Percentiles rank a stretch among this genome's conserved stretches.
Evolutionary conservation across 2,888 invertebrate species (phyloP).

Genomic region (Philaethria dido): DNA sequence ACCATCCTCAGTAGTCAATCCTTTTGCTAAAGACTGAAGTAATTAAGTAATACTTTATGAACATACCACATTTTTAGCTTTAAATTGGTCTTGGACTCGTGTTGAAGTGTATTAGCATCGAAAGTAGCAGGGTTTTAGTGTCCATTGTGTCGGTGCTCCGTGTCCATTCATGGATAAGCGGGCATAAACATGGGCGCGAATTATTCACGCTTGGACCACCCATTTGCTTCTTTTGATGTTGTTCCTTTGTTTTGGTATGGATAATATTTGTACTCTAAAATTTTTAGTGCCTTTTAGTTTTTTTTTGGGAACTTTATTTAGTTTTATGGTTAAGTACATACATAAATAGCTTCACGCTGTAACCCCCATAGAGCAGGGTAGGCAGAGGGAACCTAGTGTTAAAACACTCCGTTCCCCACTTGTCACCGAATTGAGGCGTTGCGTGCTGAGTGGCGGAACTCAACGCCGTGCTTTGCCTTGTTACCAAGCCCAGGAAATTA

Average conservation of each 20-base stretch:
- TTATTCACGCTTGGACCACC: slow-evolving; percentile 32
- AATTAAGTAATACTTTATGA: neutral
- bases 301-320: neutral
- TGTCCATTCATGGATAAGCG: slow-evolving; percentile 15
- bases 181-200: slow-evolving; percentile 23
- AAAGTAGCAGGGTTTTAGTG: slow-evolving; percentile 30
- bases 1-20: neutral
- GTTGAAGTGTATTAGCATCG: slow-evolving; percentile 4
- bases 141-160: slow-evolving; percentile 38
- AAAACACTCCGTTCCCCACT: too few relatives aligned
- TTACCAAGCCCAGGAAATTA: too few relatives aligned
- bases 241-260: neutral
- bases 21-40: neutral
- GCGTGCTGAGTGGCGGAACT: too few relatives aligned
- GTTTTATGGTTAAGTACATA: too few relatives aligned
- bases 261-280: neutral
- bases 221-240: slow-evolving; percentile 1
- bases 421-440: too few relatives aligned
- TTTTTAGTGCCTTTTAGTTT: neutral
- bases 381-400: too few relatives aligned
- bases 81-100: neutral
- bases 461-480: too few relatives aligned
- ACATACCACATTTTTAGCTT: neutral
- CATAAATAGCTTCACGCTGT: too few relatives aligned
- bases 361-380: too few relatives aligned